phyloP scores from a whole-genome alignment of 53 echinoderm and acorn worm species.

The Patiria pectinifera region DNA sequence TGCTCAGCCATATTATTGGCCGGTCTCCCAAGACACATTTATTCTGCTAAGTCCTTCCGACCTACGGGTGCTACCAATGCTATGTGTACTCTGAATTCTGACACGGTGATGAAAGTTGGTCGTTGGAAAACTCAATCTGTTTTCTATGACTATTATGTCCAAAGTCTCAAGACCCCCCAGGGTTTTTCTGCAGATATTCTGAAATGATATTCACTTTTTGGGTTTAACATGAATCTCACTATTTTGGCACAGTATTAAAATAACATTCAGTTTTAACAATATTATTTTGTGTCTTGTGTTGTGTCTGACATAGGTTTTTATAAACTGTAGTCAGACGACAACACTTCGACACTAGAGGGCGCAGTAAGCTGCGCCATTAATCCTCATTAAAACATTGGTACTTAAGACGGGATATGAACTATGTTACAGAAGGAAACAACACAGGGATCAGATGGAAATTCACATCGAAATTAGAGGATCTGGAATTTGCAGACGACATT shows the following conservation, averaged over 20 bases:
- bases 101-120: background rate
- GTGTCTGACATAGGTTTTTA: background rate
- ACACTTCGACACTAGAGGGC: background rate
- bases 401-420: too few species aligned
- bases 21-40: background rate
- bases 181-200: background rate
- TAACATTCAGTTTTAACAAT: background rate
- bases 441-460: too few species aligned
- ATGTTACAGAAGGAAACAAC: too few species aligned
- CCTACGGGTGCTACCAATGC: background rate
- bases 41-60: background rate
- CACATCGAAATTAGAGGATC: too few species aligned
- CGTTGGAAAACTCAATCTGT: background rate
- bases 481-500: too few species aligned
- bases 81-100: background rate
- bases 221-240: background rate
- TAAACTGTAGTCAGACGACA: constrained; percentile 2
- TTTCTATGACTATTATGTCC: background rate
- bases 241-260: background rate
- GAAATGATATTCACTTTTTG: background rate
- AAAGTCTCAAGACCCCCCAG: background rate
- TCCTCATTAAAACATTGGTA: too few species aligned
- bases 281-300: constrained; percentile 2
- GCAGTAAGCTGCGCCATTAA: background rate
- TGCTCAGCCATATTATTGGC: background rate